Percentiles rank a stretch among this genome's conserved stretches.
phyloP scores from a whole-genome alignment of 2,113 vertebrate species.

The Nannospalax galili region DNA sequence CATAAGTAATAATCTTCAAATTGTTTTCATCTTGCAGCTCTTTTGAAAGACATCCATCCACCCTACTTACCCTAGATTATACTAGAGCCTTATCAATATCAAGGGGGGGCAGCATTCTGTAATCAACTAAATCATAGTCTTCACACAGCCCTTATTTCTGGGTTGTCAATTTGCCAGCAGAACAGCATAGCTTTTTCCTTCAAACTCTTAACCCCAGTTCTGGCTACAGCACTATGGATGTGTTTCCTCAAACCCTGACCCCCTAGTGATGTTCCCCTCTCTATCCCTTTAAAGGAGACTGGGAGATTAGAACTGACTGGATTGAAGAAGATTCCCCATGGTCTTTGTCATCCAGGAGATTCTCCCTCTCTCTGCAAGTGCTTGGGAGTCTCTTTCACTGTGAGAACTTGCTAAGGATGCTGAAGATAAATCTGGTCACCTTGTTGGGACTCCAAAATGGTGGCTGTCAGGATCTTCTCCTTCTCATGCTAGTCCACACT shows the following conservation, averaged over 20 bases:
- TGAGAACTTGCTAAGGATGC: not conserved
- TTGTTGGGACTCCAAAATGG: too few species aligned
- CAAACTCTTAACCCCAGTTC: not conserved
- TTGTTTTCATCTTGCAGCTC: not conserved
- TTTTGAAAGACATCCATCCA: not conserved
- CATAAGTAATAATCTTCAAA: not conserved
- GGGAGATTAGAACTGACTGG: not conserved
- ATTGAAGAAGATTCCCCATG: not conserved
- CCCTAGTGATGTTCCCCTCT: not conserved
- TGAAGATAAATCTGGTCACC: not conserved
- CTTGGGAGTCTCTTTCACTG: not conserved
- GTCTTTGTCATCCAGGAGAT: not conserved
- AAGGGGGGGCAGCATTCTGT: not conserved
- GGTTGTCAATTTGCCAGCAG: not conserved
- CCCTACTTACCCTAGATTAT: rapidly evolving
- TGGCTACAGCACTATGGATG: not conserved
- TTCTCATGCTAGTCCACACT: not conserved
- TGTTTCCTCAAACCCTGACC: not conserved
- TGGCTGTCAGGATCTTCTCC: not conserved
- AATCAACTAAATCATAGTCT: not conserved
- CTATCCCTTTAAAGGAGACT: not conserved
- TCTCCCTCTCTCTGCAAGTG: too few species aligned
- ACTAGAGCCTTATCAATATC: too few species aligned
- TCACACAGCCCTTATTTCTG: not conserved
- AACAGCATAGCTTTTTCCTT: not conserved